Base-by-base conservation (phyloP, 23 tunicate species). In the Trididemnum nubilum region DNA sequence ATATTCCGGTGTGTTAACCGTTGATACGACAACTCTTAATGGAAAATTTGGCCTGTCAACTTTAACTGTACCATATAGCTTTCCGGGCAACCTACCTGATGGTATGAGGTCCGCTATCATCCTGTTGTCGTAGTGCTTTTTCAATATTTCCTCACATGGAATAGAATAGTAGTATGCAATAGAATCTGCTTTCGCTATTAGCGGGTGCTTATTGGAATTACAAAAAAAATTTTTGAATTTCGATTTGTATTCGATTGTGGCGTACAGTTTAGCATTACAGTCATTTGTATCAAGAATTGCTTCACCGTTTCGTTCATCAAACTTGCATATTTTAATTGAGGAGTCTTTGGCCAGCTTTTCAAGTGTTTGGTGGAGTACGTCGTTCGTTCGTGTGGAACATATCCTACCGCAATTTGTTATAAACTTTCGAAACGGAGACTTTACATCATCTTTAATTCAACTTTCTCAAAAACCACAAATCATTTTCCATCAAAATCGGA, bases 271-370 rank as follows among this genome's bases (percentile, higher is more conserved):
- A 3, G 26, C 29, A 22, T 21, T 3, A 61, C n/a, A 61, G n/a
- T 61, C 29, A 3, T 23, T 12, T 4, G 67, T 12, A n/a, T 61
- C 29, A 3, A 61, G n/a, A n/a, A 61, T 61, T 3, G 67, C 67
- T n/a, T 12, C 26, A 21, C 67, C 67, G n/a, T 61, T 61, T 61
- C 3, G 26, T 61, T 61, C n/a, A 61, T 61, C 67, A 61, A 61
- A 61, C n/a, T 21, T 61, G n/a, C 67, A 61, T n/a, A 61, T 4
- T 21, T 61, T 61, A 61, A 61, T 61, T 15, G 5, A 61, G 4
- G 67, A 22, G 26, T 61, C 29, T 24, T 61, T 15, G 29, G 29
- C 18, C 29, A 61, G 22, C n/a, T 61, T 22, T 61, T 44, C 15
- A 44, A 44, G 54, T 9, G 54, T 44, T 7, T 15, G 9, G 54